phyloP scores from a whole-genome alignment of 2,113 vertebrate genomes.

The Lucifuga dentata region DNA sequence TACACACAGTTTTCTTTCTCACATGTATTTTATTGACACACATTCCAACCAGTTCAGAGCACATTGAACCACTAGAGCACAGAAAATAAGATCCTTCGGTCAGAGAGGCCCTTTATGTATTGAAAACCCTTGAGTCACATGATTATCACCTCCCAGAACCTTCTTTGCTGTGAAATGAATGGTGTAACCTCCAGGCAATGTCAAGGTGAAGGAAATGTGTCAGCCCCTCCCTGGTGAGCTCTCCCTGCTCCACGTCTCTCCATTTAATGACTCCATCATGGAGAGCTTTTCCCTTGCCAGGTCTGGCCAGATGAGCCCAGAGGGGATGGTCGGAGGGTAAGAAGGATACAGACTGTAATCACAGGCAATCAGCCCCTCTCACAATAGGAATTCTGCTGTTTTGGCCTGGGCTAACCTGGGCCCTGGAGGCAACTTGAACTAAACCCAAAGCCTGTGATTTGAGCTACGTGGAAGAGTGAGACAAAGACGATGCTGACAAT shows the following conservation, averaged over 20 bases:
- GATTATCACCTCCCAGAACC: constrained; percentile 47
- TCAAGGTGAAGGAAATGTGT: constrained; percentile 77
- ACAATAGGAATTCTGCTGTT: constrained; percentile 47
- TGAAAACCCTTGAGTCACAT: constrained; percentile 57
- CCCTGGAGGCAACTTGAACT: neutral
- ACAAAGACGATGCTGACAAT: constrained; percentile 14
- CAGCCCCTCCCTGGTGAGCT: constrained; percentile 59
- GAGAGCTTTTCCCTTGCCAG: constrained; percentile 54
- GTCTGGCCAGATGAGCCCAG: constrained; percentile 67
- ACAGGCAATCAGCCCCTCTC: constrained; percentile 76
- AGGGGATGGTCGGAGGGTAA: constrained; percentile 51
- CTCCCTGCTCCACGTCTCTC: constrained; percentile 53
- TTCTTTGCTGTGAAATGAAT: constrained; percentile 58
- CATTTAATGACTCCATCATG: constrained; percentile 66
- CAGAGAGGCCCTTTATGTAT: constrained; percentile 57
- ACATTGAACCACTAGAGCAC: constrained; percentile 8
- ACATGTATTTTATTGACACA: constrained; percentile 26
- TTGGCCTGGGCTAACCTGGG: constrained; percentile 32
- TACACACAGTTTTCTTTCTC: constrained; percentile 5
- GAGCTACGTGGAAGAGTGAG: constrained; percentile 36
- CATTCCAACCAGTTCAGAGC: constrained; percentile 51
- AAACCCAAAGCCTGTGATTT: constrained; percentile 63
- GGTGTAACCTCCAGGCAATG: constrained; percentile 72
- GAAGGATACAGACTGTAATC: constrained; percentile 70
- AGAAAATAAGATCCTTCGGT: constrained; percentile 49